Base-by-base conservation (phyloP, 1,140 invertebrate species). In the Holcopasites calliopsidis region DNA sequence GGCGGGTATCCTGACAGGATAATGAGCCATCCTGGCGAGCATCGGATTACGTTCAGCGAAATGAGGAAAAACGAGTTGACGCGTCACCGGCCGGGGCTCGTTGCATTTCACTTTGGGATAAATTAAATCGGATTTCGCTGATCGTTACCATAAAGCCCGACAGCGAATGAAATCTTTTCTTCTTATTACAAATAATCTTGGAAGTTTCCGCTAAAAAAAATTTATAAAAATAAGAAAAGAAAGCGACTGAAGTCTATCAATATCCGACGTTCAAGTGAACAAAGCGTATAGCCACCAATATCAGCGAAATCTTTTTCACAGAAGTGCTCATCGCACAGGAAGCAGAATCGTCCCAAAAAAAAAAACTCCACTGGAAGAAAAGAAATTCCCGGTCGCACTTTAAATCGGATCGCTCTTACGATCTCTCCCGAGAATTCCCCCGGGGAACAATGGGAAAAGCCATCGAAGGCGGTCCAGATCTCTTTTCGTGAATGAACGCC, bases 391-490 rank as follows among this genome's bases (percentile, higher is more conserved):
- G 13, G 50, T n/a, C 16, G 26, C 6, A 58, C 21, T 47, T 47
- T 13, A 69, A 81, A 83, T 83, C 82, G 76, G 76, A 84, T 83
- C 72, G 71, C 76, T 71, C 58, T 70, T 79, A 60, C 76, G 77
- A 58, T 75, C 68, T 57, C 57, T 42, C 31, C 74, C 57, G 68
- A 82, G 72, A n/a, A 83, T 35, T 50, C 62, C 62, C 8, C 68
- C 42, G 33, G 33, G 16, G 80, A 85, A 87, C 79, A 88, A 89
- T 88, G 75, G 55, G 52, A 83, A 82, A 75, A 84, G 78, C 79
- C 79, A 84, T 87, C 80, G 79, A 84, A 71, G 65, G 50, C 61
- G 31, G 33, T n/a, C 33, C 47, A 50, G 57, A 73, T 54, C 47
- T 5, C 23, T 50, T 21, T 21, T 40, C 3, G 7, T 88, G 85